Evolutionary conservation across 2,888 invertebrate species (phyloP), one percentile per base, ranked within the genome.

Genomic region (Meganola albula): DNA sequence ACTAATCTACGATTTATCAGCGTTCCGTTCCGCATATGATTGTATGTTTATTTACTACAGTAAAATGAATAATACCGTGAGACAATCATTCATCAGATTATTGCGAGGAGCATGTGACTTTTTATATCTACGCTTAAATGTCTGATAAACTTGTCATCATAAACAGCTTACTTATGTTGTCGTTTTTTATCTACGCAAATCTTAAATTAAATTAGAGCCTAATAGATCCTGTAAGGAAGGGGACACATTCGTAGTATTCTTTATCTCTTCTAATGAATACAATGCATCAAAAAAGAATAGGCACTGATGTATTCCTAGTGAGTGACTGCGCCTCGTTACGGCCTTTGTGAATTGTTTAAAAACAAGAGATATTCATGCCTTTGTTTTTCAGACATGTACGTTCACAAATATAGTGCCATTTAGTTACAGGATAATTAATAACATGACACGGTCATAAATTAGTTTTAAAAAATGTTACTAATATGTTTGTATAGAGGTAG

Each of bases 21-120:
- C 63, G 64, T 62, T 66, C 50, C 67, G 58, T 70, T 70, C 58
- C 60, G 61, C 61, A 39, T 59, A 45, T 49, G 51, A 55, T 57
- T 65, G 53, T 37, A 48, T 56, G 33, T 51, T 40, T 43, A 41
- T 49, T 57, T 46, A 37, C 34, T n/a, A n/a, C n/a, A n/a, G n/a
- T n/a, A n/a, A n/a, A n/a, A n/a, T n/a, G n/a, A n/a, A n/a, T n/a
- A n/a, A n/a, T n/a, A n/a, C n/a, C n/a, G n/a, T n/a, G n/a, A 45
- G 46, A 44, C 6, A 39, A 44, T 40, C 6, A 11, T 37, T 51
- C 55, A 53, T 50, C 43, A 36, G 55, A 54, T 50, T 59, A 50
- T 56, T 42, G 48, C 46, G 26, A 41, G 44, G 40, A 46, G 40
- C 56, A 52, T 51, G 54, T 53, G 49, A 61, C 49, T 46, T 18